Conservation (phyloP, 1,140 invertebrate genomes). For the Drosophila orosa region DNA sequence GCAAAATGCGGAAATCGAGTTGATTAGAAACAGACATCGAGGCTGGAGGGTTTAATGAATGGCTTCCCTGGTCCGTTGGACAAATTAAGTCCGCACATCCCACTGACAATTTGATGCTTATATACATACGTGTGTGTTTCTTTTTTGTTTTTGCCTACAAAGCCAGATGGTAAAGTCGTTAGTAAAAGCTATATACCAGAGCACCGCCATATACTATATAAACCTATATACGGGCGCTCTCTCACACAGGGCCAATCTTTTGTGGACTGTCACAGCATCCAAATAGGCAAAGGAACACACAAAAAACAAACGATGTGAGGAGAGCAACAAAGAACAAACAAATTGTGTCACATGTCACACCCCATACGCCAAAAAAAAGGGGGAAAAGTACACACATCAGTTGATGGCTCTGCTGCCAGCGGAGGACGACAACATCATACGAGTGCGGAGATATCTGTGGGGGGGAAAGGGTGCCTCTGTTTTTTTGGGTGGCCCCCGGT, state of each 20-base stretch:
- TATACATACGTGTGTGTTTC: background rate
- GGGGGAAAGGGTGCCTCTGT: background rate
- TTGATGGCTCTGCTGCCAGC: conserved; percentile 44
- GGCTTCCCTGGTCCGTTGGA: conserved; percentile 26
- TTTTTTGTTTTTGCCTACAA: conserved; percentile 10
- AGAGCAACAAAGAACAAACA: conserved; percentile 53
- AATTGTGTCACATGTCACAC: conserved; percentile 64
- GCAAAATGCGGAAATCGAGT: conserved; percentile 48
- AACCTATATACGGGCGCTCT: background rate
- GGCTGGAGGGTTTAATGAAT: conserved; percentile 25
- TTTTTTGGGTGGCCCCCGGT: conserved; percentile 14
- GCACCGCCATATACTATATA: conserved; percentile 7
- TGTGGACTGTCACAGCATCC: conserved; percentile 51
- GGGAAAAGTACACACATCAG: conserved; percentile 52
- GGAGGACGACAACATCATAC: conserved; percentile 34
- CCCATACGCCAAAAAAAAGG: conserved; percentile 44
- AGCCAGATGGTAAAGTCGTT: conserved; percentile 40
- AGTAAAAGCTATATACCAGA: conserved; percentile 22
- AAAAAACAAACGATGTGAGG: conserved; percentile 33
- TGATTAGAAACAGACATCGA: conserved; percentile 38
- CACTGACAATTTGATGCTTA: conserved; percentile 48
- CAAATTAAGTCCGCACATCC: conserved; percentile 42
- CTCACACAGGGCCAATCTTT: conserved; percentile 19
- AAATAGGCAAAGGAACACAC: conserved; percentile 50
- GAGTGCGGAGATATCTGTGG: conserved; percentile 1